These are phyloP conservation scores for Labeo calbasu DNA, from an alignment of 2,797 vertebrate species.

Conservation along the genomic window DNA sequence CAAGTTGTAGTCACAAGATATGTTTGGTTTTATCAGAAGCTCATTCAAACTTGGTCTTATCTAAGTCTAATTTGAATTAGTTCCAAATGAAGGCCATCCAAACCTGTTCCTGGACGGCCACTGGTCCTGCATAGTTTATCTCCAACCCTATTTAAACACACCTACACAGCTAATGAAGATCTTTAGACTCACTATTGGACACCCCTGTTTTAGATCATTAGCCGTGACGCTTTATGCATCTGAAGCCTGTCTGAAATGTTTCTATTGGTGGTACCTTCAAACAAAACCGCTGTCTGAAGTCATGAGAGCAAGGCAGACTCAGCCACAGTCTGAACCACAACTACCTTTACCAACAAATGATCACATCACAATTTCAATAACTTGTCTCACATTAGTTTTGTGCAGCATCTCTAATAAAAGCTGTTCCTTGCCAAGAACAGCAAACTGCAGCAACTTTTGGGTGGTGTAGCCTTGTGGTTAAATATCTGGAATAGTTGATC, in stretches of 20 bases:
- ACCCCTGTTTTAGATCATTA: not conserved
- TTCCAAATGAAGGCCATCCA: not conserved
- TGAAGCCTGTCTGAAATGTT: not conserved
- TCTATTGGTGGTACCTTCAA: not conserved
- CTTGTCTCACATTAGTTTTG: not conserved
- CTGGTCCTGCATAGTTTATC: not conserved
- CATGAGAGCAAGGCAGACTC: not conserved
- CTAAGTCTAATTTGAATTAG: too few relatives aligned
- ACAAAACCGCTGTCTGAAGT: not conserved
- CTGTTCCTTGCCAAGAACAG: not conserved
- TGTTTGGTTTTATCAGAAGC: too few relatives aligned
- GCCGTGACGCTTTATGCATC: not conserved
- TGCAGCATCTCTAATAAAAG: not conserved
- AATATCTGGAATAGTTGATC: slow-evolving; percentile 10
- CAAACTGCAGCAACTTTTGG: not conserved
- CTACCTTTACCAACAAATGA: not conserved
- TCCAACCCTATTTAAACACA: not conserved
- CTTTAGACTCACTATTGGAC: not conserved
- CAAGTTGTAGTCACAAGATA: too few relatives aligned
- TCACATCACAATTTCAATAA: not conserved
- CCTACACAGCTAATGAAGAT: not conserved
- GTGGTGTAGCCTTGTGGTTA: not conserved
- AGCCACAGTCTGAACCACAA: not conserved
- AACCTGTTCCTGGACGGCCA: not conserved
- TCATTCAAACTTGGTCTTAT: too few relatives aligned